Evolutionary conservation across 1,140 invertebrate species (phyloP), one percentile per base, ranked within the genome.

Genomic region (Drosophila navojoa): DNA sequence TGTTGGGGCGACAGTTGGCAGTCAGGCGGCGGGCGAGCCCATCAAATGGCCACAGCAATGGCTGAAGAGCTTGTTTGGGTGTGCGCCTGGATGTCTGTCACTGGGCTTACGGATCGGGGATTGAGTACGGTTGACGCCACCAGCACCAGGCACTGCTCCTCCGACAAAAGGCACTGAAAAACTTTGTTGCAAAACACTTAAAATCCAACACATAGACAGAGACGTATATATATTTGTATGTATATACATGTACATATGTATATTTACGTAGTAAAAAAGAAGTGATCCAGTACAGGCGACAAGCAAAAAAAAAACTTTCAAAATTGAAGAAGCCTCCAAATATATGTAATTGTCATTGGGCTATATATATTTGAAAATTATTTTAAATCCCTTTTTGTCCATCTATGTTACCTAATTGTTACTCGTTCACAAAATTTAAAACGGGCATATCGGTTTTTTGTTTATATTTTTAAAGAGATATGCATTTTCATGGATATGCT

Each of bases 151-250:
- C n/a, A 49, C 53, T 61, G 64, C 62, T 54, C 62, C 55, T 66
- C 76, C 73, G 81, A 86, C 81, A 81, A 86, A 86, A 80, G 81
- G 75, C 81, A 81, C 58, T 72, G 68, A 87, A 86, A 79, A 86
- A 86, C 82, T 86, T 86, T 87, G 82, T 86, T 87, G 82, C 82
- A 86, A 81, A 86, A 87, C 82, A 87, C 82, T 86, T 86, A 87
- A 77, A 64, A 53, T 55, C 47, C 60, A 63, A 69, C 53, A 40
- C 58, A 57, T 57, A 60, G 22, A 60, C 22, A 60, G n/a, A 19
- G 10, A 40, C 11, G 5, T 44, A 4, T 15, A 15, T 16, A 45
- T 45, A 3, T 13, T 1, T 9, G 32, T 32, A 2, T 32, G 9
- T 32, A 32, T 7, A 32, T 32, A 32, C 10, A 32, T 9, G 32